phyloP scores from a whole-genome alignment of 2,888 invertebrate genomes.

The Campoplex capitator region DNA sequence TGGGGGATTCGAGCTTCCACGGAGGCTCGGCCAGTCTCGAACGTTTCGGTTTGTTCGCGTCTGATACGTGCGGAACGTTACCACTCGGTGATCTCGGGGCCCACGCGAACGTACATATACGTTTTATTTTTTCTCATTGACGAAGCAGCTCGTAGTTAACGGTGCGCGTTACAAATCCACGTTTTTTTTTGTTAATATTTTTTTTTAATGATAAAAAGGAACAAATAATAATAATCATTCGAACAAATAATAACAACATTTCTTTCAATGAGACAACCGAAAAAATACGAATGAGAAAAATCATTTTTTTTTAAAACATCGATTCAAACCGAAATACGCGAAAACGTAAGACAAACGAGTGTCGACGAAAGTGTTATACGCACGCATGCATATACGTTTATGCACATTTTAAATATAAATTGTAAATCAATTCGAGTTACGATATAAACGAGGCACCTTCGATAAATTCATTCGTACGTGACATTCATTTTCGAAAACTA shows the following conservation, averaged over 20 bases:
- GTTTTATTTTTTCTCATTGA: slow-evolving; percentile 36
- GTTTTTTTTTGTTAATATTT: slow-evolving; percentile 36
- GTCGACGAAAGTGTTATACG: slow-evolving; percentile 19
- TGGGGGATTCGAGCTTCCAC: slow-evolving; percentile 75
- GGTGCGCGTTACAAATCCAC: slow-evolving; percentile 15
- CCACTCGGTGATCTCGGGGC: slow-evolving; percentile 71
- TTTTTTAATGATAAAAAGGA: background rate
- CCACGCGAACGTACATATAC: slow-evolving; percentile 70
- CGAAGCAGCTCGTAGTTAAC: background rate
- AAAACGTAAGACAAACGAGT: slow-evolving; percentile 13
- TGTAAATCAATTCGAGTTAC: background rate
- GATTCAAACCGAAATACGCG: background rate
- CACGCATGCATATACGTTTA: background rate
- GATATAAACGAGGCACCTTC: background rate
- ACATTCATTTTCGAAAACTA: background rate
- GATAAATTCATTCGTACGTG: slow-evolving; percentile 2
- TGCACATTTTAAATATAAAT: background rate
- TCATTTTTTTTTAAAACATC: background rate
- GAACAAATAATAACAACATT: background rate
- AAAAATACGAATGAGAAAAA: background rate
- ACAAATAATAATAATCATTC: background rate
- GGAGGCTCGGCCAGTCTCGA: slow-evolving; percentile 72
- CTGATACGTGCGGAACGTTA: slow-evolving; percentile 55
- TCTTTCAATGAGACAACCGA: slow-evolving; percentile 2
- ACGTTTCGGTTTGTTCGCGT: slow-evolving; percentile 62